phyloP scores from a whole-genome alignment of 2,888 invertebrate genomes.

The Chrysolina americana region DNA sequence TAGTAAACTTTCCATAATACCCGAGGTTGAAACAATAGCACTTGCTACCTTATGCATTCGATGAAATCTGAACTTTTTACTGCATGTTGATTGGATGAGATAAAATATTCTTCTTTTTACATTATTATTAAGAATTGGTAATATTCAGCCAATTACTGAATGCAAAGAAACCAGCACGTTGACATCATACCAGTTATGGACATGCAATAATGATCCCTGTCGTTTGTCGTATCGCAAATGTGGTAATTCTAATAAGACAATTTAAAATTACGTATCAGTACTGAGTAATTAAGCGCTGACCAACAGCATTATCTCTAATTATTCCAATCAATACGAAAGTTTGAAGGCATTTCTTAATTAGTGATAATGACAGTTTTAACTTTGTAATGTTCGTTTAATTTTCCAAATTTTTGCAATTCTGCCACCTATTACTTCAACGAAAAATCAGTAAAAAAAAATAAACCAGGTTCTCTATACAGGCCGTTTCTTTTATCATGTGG shows the following conservation, averaged over 20 bases:
- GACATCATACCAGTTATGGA: conserved; percentile 63
- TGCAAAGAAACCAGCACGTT: conserved; percentile 61
- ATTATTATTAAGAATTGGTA: conserved; percentile 60
- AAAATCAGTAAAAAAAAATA: too few species aligned
- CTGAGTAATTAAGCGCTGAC: conserved; percentile 62
- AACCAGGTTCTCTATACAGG: too few species aligned
- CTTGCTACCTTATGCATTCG: conserved; percentile 23
- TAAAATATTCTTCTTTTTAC: conserved; percentile 53
- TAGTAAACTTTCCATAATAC: too few species aligned
- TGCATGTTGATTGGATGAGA: conserved; percentile 48
- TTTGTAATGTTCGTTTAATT: too few species aligned
- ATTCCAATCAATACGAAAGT: conserved; percentile 66
- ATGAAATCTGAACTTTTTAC: conserved; percentile 36
- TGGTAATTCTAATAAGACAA: conserved; percentile 64
- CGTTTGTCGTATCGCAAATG: conserved; percentile 64
- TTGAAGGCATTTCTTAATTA: conserved; percentile 62
- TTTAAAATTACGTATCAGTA: conserved; percentile 63
- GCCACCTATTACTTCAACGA: too few species aligned
- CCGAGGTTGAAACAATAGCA: too few species aligned
- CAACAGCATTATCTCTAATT: conserved; percentile 64
- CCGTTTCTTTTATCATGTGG: too few species aligned
- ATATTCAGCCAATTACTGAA: conserved; percentile 61
- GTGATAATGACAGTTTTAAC: conserved; percentile 57
- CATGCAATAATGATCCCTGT: conserved; percentile 58
- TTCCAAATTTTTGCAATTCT: too few species aligned